Evolutionary conservation across 2,797 vertebrate species (phyloP).

Genomic region (Ataeniobius toweri): DNA sequence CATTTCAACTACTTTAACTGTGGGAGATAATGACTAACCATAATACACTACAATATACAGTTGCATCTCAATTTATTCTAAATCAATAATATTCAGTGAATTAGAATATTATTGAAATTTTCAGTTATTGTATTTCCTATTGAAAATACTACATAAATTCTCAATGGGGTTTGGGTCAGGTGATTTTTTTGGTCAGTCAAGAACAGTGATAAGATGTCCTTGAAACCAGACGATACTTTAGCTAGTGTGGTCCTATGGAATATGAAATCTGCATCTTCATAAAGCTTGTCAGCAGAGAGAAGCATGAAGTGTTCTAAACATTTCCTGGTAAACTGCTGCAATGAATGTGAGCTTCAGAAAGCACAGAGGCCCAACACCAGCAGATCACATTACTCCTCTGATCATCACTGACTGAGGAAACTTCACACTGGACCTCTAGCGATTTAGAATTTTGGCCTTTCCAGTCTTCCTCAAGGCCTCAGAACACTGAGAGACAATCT

Average conservation of each 20-base stretch:
- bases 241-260: background rate
- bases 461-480: background rate
- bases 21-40: constrained; percentile 7
- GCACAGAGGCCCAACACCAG: background rate
- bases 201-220: background rate
- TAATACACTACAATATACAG: too few species aligned
- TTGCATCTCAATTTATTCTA: too few species aligned
- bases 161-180: background rate
- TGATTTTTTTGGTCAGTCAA: background rate
- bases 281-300: background rate
- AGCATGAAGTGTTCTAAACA: background rate
- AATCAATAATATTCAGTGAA: background rate
- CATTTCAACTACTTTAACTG: constrained; percentile 26
- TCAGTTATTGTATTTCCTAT: background rate
- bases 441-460: background rate
- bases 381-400: background rate
- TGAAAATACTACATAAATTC: background rate
- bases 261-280: background rate
- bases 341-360: background rate
- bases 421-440: background rate
- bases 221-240: background rate
- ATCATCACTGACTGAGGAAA: background rate
- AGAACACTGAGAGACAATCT: too few species aligned
- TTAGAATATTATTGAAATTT: background rate
- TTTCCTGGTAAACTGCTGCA: background rate